Evolutionary conservation across 2,888 invertebrate genomes (phyloP).

Genomic region (Euzophera pinguis): DNA sequence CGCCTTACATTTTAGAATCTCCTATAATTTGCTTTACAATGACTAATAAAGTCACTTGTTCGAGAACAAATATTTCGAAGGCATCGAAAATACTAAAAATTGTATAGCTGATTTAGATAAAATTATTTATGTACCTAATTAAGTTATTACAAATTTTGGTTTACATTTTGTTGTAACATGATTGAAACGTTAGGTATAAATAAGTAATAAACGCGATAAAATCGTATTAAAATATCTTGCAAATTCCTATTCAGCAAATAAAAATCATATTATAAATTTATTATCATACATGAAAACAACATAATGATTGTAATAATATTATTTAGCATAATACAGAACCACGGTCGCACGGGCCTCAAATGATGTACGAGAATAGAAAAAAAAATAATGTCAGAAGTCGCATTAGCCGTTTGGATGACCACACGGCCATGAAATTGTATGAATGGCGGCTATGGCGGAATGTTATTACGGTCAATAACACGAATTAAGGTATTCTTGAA

Average conservation of each 20-base stretch:
- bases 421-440: slow-evolving; percentile 30
- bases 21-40: slow-evolving; percentile 35
- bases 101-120: too few species aligned
- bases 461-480: slow-evolving; percentile 13
- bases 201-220: too few species aligned
- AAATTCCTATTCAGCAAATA: too few species aligned
- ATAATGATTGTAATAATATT: not conserved
- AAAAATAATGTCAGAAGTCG: slow-evolving; percentile 17
- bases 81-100: not conserved
- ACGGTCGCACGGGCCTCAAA: not conserved
- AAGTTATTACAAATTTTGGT: too few species aligned
- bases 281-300: not conserved
- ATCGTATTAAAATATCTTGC: too few species aligned
- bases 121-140: too few species aligned
- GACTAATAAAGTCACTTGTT: slow-evolving; percentile 28
- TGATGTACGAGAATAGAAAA: not conserved
- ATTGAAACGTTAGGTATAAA: too few species aligned
- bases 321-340: not conserved
- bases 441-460: slow-evolving; percentile 22
- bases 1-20: slow-evolving; percentile 30
- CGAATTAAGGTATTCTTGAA: slow-evolving; percentile 5
- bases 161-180: too few species aligned
- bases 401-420: slow-evolving; percentile 19
- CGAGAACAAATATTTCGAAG: not conserved
- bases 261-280: not conserved